Evolutionary conservation across 2,888 invertebrate genomes (phyloP).

Genomic region (Oasisia sp.): DNA sequence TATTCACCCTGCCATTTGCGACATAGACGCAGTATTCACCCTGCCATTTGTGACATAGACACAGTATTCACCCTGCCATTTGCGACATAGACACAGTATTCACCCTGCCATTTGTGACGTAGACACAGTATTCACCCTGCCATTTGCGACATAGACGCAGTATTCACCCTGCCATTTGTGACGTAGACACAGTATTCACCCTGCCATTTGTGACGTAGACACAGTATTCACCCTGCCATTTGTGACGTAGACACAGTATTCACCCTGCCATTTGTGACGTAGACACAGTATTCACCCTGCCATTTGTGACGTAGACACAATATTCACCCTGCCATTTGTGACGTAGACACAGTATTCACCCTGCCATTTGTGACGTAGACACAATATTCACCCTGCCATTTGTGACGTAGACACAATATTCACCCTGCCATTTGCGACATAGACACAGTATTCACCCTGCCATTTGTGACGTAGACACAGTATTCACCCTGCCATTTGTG

Average conservation of each 20-base stretch:
- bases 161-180: too few species aligned
- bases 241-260: constrained; percentile 61
- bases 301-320: constrained; percentile 58
- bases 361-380: constrained; percentile 55
- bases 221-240: too few species aligned
- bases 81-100: constrained; percentile 61
- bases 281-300: too few species aligned
- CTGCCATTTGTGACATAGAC: constrained; percentile 55
- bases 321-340: constrained; percentile 63
- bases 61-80: too few species aligned
- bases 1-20: too few species aligned
- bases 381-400: too few species aligned
- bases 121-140: too few species aligned
- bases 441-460: too few species aligned
- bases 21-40: constrained; percentile 65
- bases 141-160: constrained; percentile 57
- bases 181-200: constrained; percentile 65
- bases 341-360: too few species aligned
- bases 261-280: constrained; percentile 34
- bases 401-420: constrained; percentile 62
- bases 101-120: constrained; percentile 34
- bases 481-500: too few species aligned
- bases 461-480: constrained; percentile 57
- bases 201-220: constrained; percentile 55
- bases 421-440: constrained; percentile 62